These are phyloP conservation scores for Pocillopora grandis DNA, from an alignment of 92 coral and sea anemone genomes.

Conservation along the genomic window DNA sequence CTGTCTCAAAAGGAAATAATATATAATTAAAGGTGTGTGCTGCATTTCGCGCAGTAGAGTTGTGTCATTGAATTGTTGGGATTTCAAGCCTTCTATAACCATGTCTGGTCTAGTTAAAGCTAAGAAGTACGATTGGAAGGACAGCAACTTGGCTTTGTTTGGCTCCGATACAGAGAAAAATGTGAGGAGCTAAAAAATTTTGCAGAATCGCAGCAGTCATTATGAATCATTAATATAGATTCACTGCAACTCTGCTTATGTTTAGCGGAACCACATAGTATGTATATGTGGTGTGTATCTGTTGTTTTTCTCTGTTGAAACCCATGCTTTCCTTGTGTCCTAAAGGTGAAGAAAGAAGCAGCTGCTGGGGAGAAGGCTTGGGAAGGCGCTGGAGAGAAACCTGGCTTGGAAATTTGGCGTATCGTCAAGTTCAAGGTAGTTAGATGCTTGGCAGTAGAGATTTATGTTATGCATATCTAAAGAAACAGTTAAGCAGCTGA, in stretches of 20 bases:
- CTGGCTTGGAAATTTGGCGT: conserved; percentile 87
- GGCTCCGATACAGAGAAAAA: conserved; percentile 88
- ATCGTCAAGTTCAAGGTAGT: conserved; percentile 86
- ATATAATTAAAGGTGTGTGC: conserved; percentile 15
- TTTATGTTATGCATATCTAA: no score
- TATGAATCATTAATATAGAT: not conserved
- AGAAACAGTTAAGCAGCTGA: no score
- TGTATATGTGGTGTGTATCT: not conserved
- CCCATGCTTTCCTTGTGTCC: not conserved
- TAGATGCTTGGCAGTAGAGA: no score
- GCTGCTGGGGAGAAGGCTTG: conserved; percentile 86
- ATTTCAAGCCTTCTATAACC: not conserved
- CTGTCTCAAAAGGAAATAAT: not conserved
- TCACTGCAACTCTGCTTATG: not conserved
- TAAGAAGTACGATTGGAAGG: conserved; percentile 86
- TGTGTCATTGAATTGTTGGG: no score
- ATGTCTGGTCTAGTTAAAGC: conserved; percentile 88
- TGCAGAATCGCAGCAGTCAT: not conserved
- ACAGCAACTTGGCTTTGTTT: conserved; percentile 82
- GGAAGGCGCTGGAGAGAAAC: conserved; percentile 76
- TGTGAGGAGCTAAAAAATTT: conserved; percentile 39
- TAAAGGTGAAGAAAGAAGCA: conserved; percentile 69
- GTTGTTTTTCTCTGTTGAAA: not conserved
- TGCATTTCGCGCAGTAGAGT: not conserved
- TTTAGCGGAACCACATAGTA: no score